Evolutionary conservation across 1,140 invertebrate genomes (phyloP).

Genomic region (Lithobius niger): DNA sequence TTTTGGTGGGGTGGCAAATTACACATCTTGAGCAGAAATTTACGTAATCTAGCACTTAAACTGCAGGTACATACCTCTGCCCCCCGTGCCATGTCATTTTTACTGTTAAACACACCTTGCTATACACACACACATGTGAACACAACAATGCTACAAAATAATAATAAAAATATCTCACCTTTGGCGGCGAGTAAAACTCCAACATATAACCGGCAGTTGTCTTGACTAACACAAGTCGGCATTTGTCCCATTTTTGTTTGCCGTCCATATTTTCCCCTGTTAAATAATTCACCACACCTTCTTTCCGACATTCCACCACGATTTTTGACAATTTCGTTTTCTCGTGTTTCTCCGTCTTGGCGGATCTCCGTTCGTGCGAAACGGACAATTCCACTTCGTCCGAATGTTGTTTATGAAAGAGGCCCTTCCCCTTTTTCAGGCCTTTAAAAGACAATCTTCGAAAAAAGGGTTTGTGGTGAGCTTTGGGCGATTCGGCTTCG

Average conservation of each 20-base stretch:
- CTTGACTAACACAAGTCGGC: conserved; percentile 74
- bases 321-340: conserved; percentile 81
- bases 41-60: too few species aligned
- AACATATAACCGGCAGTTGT: conserved; percentile 85
- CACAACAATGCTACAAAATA: too few species aligned
- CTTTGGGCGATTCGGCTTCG: conserved; percentile 52
- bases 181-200: conserved; percentile 91
- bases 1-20: too few species aligned
- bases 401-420: conserved; percentile 83
- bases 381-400: conserved; percentile 67
- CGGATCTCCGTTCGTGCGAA: conserved; percentile 17
- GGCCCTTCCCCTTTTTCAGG: conserved; percentile 57
- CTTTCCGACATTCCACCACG: conserved; percentile 79
- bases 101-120: too few species aligned
- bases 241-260: conserved; percentile 89
- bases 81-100: too few species aligned
- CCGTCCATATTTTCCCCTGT: conserved; percentile 74
- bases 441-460: conserved; percentile 79
- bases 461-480: conserved; percentile 60
- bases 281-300: conserved; percentile 83
- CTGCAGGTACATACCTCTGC: too few species aligned
- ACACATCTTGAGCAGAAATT: too few species aligned
- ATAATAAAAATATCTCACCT: conserved; percentile 40
- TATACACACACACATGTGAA: too few species aligned
- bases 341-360: conserved; percentile 45